Evolutionary conservation across 2,797 vertebrate species (phyloP).

Genomic region (Arvicola amphibius): DNA sequence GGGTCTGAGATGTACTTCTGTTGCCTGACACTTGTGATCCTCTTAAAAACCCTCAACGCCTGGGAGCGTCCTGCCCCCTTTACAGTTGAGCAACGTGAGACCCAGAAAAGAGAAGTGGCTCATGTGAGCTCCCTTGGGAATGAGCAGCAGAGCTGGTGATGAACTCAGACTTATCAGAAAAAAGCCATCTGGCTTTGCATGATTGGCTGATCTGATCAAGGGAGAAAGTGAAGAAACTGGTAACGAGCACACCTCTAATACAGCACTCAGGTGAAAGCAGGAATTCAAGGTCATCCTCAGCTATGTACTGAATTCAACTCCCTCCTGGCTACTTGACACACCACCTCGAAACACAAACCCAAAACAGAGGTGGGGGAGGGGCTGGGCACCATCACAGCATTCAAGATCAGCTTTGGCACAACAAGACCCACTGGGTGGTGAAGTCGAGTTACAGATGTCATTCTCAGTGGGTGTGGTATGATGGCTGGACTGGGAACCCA

Average conservation of each 20-base stretch:
- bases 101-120: constrained; percentile 1
- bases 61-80: neutral
- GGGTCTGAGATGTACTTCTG: neutral
- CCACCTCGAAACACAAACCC: neutral
- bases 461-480: neutral
- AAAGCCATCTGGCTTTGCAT: neutral
- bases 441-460: neutral
- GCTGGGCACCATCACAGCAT: neutral
- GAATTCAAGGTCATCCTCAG: neutral
- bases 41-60: neutral
- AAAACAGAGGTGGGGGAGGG: neutral
- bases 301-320: neutral
- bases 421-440: neutral
- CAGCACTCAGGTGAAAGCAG: neutral
- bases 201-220: neutral
- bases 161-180: neutral
- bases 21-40: neutral
- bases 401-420: neutral
- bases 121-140: neutral
- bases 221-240: neutral
- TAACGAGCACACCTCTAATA: rapidly evolving
- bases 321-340: neutral
- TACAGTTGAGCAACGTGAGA: neutral
- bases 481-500: neutral
- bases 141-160: neutral